Base-by-base conservation (phyloP, 2,888 invertebrate species). In the Nebria brevicollis region DNA sequence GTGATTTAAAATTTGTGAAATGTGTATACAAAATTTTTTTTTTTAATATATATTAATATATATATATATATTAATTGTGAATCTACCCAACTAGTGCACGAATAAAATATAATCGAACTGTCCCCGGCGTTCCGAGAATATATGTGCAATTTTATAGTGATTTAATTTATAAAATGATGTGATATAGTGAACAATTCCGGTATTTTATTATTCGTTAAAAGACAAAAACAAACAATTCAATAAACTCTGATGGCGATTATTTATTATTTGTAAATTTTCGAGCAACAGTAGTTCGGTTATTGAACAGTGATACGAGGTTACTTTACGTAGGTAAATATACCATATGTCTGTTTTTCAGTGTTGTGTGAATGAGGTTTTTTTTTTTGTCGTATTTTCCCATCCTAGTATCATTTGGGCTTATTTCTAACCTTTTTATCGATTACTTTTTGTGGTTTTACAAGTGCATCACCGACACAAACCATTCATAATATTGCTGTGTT, bases 321-420 rank as follows among this genome's bases (percentile, higher is more conserved):
- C 26, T 54, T 75, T 34, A 26, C 54, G 15, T 68, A 75, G 80
- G 80, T 80, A 80, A 80, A 75, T 80, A 80, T 80, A 64, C 80
- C 80, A 80, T 75, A 80, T 80, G 80, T 73, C 66, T 64, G 65
- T 75, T 54, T 75, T 79, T 70, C 26, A n/a, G 15, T 74, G 79
- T 79, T 68, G 8, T 25, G 43, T 77, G 64, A 34, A 34, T 34
- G 34, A 34, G 34, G 34, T 34, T 34, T 34, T n/a, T n/a, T n/a
- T n/a, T n/a, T n/a, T 34, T 34, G 34, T 34, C 34, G 34, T 34
- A 34, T 34, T 1, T 1, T 34, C 5, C 34, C 5, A 34, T 34
- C 34, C 34, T 5, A 34, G 34, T 34, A 34, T 34, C 54, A 34
- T 77, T 68, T 77, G 15, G 42, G 20, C 77, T 77, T 66, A 68